These are phyloP conservation scores for Pitangus sulphuratus DNA, from an alignment of 2,797 vertebrate genomes.

Conservation along the genomic window DNA sequence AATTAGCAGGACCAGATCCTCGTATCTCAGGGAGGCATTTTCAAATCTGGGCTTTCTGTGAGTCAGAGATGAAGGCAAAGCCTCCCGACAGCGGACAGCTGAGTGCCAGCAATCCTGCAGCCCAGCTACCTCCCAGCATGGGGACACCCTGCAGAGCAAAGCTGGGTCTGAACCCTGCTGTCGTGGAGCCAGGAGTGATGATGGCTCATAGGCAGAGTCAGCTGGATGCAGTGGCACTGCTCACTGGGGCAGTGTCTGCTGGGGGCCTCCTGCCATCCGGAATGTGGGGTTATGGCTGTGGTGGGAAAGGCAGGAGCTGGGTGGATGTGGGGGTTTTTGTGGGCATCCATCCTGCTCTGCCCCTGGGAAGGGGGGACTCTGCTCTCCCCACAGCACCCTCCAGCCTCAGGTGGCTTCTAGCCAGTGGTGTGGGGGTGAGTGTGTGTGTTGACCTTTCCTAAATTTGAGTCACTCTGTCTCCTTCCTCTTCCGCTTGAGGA, in stretches of 20 bases:
- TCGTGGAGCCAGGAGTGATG: background rate
- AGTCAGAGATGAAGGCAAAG: background rate
- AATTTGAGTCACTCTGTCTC: slow-evolving; percentile 29
- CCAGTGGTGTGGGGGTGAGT: rapidly evolving
- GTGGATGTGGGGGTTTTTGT: rapidly evolving
- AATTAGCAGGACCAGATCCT: background rate
- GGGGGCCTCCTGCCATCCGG: background rate
- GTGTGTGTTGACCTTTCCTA: background rate
- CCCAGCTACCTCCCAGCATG: background rate
- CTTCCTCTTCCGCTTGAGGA: slow-evolving; percentile 36
- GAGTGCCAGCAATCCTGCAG: background rate
- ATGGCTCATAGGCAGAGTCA: background rate
- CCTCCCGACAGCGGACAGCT: background rate
- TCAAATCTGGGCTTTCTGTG: background rate
- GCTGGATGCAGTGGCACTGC: background rate
- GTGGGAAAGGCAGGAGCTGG: background rate
- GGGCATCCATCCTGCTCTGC: background rate
- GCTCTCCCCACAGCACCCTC: background rate
- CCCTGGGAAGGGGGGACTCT: background rate
- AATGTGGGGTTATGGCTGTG: rapidly evolving
- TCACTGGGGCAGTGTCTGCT: background rate
- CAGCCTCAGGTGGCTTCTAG: background rate
- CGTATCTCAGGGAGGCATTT: background rate
- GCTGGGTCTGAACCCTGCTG: background rate
- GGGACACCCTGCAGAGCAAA: background rate